phyloP scores from a whole-genome alignment of 2,797 vertebrate genomes.

The Alca torda region DNA sequence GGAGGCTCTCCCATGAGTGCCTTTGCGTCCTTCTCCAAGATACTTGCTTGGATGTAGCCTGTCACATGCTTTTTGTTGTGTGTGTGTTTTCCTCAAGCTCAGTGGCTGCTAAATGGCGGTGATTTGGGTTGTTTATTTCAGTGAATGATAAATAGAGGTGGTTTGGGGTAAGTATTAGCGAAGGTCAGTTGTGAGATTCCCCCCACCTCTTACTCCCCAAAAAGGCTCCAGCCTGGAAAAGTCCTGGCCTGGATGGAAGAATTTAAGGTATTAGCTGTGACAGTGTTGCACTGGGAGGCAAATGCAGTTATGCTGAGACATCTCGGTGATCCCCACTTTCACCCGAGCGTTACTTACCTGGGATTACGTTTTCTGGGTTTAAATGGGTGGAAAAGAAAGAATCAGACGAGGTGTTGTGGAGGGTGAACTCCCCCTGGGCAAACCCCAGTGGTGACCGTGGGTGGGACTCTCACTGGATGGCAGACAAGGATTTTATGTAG shows the following conservation, averaged over 20 bases:
- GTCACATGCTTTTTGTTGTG: accelerated
- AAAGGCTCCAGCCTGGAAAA: background rate
- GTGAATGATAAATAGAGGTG: background rate
- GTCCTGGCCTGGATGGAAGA: background rate
- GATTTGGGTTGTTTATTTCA: background rate
- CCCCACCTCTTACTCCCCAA: background rate
- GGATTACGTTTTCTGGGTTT: background rate
- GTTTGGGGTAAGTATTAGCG: background rate
- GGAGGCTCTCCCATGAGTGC: background rate
- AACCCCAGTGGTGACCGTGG: background rate
- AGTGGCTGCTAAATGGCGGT: background rate
- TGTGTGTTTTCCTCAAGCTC: background rate
- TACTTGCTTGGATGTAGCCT: background rate
- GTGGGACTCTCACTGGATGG: background rate
- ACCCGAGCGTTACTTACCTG: background rate
- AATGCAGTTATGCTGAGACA: background rate
- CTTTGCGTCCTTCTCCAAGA: background rate
- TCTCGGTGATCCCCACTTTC: background rate
- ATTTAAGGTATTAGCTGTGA: background rate
- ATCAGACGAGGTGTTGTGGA: background rate
- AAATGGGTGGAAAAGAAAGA: background rate
- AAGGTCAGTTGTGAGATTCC: background rate
- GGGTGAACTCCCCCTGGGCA: background rate
- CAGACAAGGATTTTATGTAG: background rate
- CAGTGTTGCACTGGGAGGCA: background rate